Base-by-base conservation (phyloP, 2,113 vertebrate genomes). In the Thymallus thymallus region DNA sequence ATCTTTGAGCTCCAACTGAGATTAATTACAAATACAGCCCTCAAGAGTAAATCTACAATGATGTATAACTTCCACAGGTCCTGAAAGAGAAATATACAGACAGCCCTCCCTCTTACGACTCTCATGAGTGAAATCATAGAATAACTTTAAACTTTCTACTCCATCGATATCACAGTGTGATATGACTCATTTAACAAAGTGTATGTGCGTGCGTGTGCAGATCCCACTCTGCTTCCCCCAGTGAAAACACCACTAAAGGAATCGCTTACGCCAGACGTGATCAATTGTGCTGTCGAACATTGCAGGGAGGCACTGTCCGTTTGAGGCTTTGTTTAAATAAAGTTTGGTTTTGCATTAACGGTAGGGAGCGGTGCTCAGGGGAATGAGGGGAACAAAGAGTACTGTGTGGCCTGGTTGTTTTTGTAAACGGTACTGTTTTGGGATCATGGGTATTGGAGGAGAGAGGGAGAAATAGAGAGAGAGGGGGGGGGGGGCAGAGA, bases 31-130 rank as follows among this genome's bases (percentile, higher is more conserved):
- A 84, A 86, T 66, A 68, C 69, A 45, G n/a, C 71, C 65, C 63
- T 71, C 74, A 61, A 10, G 20, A 76, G 10, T 51, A 61, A 72
- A 32, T 20, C 22, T 26, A 66, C 29, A 61, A 70, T 83, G 82
- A 88, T 84, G 23, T 77, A 86, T 85, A 48, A 77, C 83, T 71
- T 75, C 71, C 60, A 74, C 61, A 60, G 12, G 56, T 62, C 32
- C 30, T 68, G 72, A 60, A 88, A 80, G 77, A 90, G 69, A 90
- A 89, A 86, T 81, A 87, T 73, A 85, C 85, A 70, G 65, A 61
- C 72, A 22, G 1, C 56, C 75, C 66, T 71, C 55, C 70, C 64
- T 58, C 68, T 45, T 61, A 63, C 14, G 10, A 63, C 23, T 14
- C 13, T 18, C 16, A 18, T 14, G 61, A 26, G 24, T 24, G 22